Evolutionary conservation across 2,797 vertebrate species (phyloP).

Genomic region (Paguma larvata): DNA sequence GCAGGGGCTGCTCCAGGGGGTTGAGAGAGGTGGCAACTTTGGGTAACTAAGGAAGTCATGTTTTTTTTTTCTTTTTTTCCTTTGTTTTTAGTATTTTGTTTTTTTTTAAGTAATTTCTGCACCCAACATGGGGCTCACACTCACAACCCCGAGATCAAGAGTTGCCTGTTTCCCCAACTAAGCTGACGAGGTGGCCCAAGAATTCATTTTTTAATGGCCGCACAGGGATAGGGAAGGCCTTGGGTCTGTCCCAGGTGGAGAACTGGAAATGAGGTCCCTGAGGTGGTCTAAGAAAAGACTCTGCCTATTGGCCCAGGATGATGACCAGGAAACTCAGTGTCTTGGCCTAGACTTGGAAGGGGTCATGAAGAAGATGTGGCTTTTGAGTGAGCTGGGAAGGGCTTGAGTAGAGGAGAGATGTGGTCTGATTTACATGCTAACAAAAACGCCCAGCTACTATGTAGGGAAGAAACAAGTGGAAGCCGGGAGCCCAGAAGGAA

Average conservation of each 20-base stretch:
- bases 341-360: neutral
- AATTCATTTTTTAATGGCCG: neutral
- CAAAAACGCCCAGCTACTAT: neutral
- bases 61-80: too few relatives aligned
- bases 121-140: neutral
- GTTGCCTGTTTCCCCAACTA: neutral
- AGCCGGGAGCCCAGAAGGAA: neutral
- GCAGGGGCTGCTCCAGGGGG: fast-evolving
- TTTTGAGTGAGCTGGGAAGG: neutral
- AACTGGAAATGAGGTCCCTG: neutral
- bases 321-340: neutral
- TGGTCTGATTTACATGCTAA: neutral
- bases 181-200: neutral
- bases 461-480: neutral
- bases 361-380: neutral
- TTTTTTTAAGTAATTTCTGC: neutral
- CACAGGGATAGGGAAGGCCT: neutral
- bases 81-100: neutral
- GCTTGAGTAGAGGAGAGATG: neutral
- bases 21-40: neutral
- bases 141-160: too few relatives aligned
- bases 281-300: neutral
- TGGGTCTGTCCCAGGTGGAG: neutral
- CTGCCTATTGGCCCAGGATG: neutral
- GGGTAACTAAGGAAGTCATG: neutral